Percentiles rank a stretch among this genome's conserved stretches.
Evolutionary conservation across 2,113 vertebrate genomes (phyloP).

Genomic region (Oriolus oriolus): DNA sequence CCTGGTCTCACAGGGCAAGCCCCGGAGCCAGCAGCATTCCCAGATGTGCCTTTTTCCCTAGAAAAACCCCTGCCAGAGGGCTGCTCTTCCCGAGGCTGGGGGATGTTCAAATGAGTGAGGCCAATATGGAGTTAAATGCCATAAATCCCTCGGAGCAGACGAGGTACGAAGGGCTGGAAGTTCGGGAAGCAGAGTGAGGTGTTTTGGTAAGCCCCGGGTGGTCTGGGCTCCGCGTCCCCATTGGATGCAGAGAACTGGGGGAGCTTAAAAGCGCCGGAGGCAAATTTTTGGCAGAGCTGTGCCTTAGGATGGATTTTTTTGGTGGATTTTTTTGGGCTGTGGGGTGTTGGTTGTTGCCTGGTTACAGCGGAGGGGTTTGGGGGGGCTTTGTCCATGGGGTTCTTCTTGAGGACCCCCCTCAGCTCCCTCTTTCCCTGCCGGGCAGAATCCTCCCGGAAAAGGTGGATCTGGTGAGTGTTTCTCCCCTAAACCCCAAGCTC

Average conservation of each 20-base stretch:
- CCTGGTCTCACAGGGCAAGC: fast-evolving
- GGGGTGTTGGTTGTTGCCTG: background rate
- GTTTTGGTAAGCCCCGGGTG: background rate
- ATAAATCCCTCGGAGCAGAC: background rate
- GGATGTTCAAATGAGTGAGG: background rate
- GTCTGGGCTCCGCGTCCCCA: background rate
- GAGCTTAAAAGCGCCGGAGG: background rate
- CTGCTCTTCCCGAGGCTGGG: background rate
- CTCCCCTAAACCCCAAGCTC: background rate
- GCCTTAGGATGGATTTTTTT: background rate
- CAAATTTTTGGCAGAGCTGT: background rate
- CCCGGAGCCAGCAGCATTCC: background rate
- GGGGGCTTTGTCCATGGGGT: background rate
- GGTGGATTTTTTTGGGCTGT: fast-evolving
- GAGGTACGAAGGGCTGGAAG: background rate
- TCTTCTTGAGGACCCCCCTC: background rate
- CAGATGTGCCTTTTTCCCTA: background rate
- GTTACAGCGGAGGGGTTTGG: background rate
- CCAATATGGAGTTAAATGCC: fast-evolving
- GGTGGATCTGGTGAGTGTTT: background rate
- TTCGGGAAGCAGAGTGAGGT: background rate
- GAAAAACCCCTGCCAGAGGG: background rate
- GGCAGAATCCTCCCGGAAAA: background rate
- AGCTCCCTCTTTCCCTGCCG: background rate
- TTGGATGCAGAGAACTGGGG: background rate